Evolutionary conservation across 2,888 invertebrate genomes (phyloP), one percentile per base, ranked within the genome.

Genomic region (Diarsia mendica): DNA sequence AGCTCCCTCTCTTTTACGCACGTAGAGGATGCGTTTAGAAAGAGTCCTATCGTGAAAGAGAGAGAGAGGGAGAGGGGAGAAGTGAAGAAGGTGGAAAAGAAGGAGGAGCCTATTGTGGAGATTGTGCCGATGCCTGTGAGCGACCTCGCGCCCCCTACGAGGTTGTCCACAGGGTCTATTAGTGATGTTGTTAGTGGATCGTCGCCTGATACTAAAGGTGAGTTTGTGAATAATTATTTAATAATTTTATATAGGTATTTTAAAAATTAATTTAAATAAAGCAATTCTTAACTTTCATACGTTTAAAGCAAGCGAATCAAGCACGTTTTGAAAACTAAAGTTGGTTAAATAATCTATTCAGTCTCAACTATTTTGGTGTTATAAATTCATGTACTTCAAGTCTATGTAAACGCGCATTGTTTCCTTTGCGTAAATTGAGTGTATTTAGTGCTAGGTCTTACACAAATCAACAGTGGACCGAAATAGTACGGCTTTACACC

Each of bases 121-220:
- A 75, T 91, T 67, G 75, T 87, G 48, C 90, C 91, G 13, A 76
- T 90, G 64, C 88, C 91, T 6, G 82, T 87, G 67, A 83, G 93
- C 80, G 87, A 89, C 51, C 46, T 90, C 10, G 92, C 90, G 55
- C 97, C 97, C 11, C 96, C 97, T 15, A 96, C 97, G 94, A 91
- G 97, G 68, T 93, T 97, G 28, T 97, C 97, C 0, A 97, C 97
- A 0, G 97, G 97, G 0, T 97, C 97, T 13, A 93, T 97, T 18
- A 97, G 97, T 75, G 97, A 97, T 84, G 97, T 97, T 0, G 94
- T 97, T 3, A 97, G 97, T 86, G 97, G 97, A 0, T 97, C 97
- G 53, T 97, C 97, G 0, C 97, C 97, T 0, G 97, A 97, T 88
- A 96, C 97, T 53, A 97, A 97, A 92, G 97, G 96, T 91, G 82